Base-by-base conservation (phyloP, 2,888 invertebrate genomes). In the Calliopum simillimum region DNA sequence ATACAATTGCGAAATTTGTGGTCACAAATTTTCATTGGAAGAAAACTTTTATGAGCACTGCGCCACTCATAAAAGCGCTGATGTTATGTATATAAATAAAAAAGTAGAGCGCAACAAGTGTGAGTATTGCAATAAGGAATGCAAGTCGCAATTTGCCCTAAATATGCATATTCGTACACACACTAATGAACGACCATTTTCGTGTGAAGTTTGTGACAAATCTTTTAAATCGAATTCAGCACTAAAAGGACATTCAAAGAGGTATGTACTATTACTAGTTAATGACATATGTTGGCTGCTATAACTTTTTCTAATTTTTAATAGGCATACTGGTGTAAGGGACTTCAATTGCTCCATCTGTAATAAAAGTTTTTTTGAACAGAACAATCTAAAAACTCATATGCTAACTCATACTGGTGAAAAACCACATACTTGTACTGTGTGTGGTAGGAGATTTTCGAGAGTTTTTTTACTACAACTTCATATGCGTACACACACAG, bases 401-500 rank as follows among this genome's bases (percentile, higher is more conserved):
- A 55, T 77, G 46, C 80, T 81, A 2, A 73, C 79, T 1, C 85
- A 85, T 56, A 83, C 76, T 14, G 82, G 81, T 0, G 82, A 84
- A 59, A 79, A 83, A 0, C 85, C 85, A 0, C 84, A 79, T 68
- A 69, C 72, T 19, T 85, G 85, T 46, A 74, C 77, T 1, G 74
- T 81, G 25, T 85, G 85, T 51, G 74, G 78, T 77, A 3, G 83
- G 83, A 67, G 84, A 84, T 72, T 75, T 84, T 2, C 78, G 74
- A 4, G 81, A 81, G 83, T 83, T n/a, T 84, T 81, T 67, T 68
- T 82, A 66, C 74, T 83, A 0, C 89, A 89, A 75, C 85, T 88
- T 0, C 85, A 85, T 59, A 81, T 84, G 74, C 78, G 79, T 8
- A 79, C 79, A 0, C 85, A 85, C 71, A 85, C 84, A 3, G 79